These are phyloP conservation scores for Morpho achilles DNA, from an alignment of 2,888 invertebrate species.

Conservation along the genomic window DNA sequence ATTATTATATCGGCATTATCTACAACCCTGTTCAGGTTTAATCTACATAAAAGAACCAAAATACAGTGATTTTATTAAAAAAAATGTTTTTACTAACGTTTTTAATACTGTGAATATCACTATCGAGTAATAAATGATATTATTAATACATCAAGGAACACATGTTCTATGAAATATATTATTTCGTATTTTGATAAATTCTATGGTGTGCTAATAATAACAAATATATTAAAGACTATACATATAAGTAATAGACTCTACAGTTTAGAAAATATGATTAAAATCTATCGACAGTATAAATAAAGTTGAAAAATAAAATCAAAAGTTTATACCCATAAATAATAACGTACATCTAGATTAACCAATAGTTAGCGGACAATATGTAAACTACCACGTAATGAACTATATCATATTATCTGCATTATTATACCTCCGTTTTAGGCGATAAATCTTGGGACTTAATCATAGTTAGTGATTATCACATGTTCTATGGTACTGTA, in stretches of 20 bases:
- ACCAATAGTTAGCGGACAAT: slow-evolving; percentile 37
- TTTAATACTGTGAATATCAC: slow-evolving; percentile 38
- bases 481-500: slow-evolving; percentile 39
- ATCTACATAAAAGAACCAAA: slow-evolving; percentile 53
- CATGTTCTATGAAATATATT: slow-evolving; percentile 8
- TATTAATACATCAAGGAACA: slow-evolving; percentile 15
- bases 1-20: slow-evolving; percentile 37
- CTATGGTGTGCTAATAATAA: slow-evolving; percentile 9
- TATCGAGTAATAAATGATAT: slow-evolving; percentile 4
- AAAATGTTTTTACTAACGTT: slow-evolving; percentile 50
- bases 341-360: slow-evolving; percentile 19
- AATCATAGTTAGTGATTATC: slow-evolving; percentile 32
- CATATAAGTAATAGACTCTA: slow-evolving; percentile 2
- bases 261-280: not conserved
- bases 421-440: slow-evolving; percentile 21
- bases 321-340: slow-evolving; percentile 11
- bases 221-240: slow-evolving; percentile 6
- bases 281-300: slow-evolving; percentile 4
- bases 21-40: slow-evolving; percentile 53
- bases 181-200: slow-evolving; percentile 17
- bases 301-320: not conserved
- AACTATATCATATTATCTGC: slow-evolving; percentile 22
- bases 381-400: slow-evolving; percentile 39
- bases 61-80: slow-evolving; percentile 49
- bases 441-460: slow-evolving; percentile 15